Conservation (phyloP, 1,140 invertebrate species). For the Metopolophium dirhodum region DNA sequence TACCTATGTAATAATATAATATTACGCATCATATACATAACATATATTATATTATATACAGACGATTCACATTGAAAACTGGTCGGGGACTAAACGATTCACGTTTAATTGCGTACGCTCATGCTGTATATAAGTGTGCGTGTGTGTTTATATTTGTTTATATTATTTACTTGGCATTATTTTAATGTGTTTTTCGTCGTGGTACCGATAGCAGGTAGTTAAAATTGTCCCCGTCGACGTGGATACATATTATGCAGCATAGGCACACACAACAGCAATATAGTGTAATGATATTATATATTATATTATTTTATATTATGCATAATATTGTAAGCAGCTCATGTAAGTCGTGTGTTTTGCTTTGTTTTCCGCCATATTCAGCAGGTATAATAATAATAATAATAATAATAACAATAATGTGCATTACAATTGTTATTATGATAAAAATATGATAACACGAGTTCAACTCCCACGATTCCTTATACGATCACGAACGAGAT, state of each 20-base stretch:
- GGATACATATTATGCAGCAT: neutral
- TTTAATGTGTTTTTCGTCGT: conserved; percentile 31
- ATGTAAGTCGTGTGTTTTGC: neutral
- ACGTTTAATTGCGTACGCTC: conserved; percentile 25
- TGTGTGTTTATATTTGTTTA: conserved; percentile 8
- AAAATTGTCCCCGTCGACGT: neutral
- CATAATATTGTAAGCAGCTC: neutral
- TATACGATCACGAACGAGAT: neutral
- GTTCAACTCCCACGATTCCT: no score
- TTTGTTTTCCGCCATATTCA: neutral
- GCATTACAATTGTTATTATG: neutral
- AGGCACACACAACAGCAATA: neutral
- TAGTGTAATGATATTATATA: neutral
- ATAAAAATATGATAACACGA: neutral
- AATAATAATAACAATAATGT: neutral
- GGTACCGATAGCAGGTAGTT: neutral
- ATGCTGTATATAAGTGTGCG: neutral
- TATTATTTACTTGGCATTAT: conserved; percentile 38
- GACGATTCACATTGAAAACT: conserved; percentile 30
- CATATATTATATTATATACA: neutral
- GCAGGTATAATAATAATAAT: neutral
- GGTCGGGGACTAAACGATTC: conserved; percentile 36
- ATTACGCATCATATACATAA: neutral
- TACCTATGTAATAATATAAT: conserved; percentile 1
- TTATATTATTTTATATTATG: neutral